phyloP scores from a whole-genome alignment of 2,113 vertebrate genomes.

The Hypomesus transpacificus region DNA sequence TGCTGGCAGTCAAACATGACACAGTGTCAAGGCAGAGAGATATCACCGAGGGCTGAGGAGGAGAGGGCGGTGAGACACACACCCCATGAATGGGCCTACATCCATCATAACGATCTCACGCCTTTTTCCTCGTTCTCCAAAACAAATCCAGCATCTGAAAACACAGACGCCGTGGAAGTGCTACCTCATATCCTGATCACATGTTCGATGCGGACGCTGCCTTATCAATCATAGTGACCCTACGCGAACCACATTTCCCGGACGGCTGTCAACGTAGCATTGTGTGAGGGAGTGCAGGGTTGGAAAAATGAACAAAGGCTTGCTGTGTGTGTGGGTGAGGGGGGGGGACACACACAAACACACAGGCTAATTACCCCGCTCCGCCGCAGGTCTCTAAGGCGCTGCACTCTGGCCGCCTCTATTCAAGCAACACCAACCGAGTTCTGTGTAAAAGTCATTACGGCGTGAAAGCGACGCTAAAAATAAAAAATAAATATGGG shows the following conservation, averaged over 20 bases:
- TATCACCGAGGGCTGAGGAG: conserved; percentile 11
- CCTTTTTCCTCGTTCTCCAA: too few relatives aligned
- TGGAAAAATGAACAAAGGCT: conserved; percentile 61
- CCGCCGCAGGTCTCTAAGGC: conserved; percentile 69
- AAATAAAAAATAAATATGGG: conserved; percentile 40
- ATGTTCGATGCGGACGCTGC: conserved; percentile 25
- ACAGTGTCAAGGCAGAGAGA: conserved; percentile 59
- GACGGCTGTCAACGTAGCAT: conserved; percentile 34
- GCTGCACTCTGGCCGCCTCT: conserved; percentile 66
- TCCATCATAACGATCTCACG: neutral
- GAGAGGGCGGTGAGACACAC: neutral
- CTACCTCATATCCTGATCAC: conserved; percentile 18
- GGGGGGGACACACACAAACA: conserved; percentile 68
- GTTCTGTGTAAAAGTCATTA: conserved; percentile 74
- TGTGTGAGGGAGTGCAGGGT: conserved; percentile 15
- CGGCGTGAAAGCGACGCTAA: conserved; percentile 63
- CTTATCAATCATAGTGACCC: conserved; percentile 26
- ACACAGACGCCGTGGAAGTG: neutral
- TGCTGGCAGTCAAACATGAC: conserved; percentile 71
- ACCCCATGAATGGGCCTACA: neutral
- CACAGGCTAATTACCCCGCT: conserved; percentile 70
- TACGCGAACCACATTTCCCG: conserved; percentile 21
- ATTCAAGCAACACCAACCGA: conserved; percentile 57
- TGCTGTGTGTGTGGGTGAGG: conserved; percentile 31
- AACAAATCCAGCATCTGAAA: too few relatives aligned